Conservation (phyloP, 1,140 invertebrate genomes). For the Antheraea pernyi region DNA sequence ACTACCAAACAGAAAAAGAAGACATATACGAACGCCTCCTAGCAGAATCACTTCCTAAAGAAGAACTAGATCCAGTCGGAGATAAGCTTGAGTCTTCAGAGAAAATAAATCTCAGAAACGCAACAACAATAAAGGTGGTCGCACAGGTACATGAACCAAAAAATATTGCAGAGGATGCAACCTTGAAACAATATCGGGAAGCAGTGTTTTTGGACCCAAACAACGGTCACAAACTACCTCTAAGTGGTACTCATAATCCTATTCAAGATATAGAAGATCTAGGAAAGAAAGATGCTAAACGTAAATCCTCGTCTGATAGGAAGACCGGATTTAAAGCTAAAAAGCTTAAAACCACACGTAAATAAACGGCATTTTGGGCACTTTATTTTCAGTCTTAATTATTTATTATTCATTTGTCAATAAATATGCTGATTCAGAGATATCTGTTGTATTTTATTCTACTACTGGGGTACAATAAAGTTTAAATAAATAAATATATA, state of each 20-base stretch:
- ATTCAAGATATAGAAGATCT: constrained; percentile 26
- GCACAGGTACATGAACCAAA: constrained; percentile 15
- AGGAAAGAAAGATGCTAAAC: constrained; percentile 27
- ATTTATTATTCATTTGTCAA: too few relatives aligned
- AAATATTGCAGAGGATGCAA: constrained; percentile 24
- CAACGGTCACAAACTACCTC: constrained; percentile 22
- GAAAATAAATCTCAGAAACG: constrained; percentile 37
- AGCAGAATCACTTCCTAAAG: constrained; percentile 41
- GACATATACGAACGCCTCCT: constrained; percentile 40
- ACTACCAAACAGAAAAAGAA: constrained; percentile 31
- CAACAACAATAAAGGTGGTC: constrained; percentile 24
- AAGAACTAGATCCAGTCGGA: constrained; percentile 38
- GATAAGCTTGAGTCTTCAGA: constrained; percentile 46
- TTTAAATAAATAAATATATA: too few relatives aligned
- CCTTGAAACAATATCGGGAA: constrained; percentile 40
- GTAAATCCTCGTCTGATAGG: constrained; percentile 14
- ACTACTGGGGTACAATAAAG: too few relatives aligned
- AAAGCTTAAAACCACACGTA: constrained; percentile 20
- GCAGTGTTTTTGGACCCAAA: constrained; percentile 25
- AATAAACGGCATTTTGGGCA: too few relatives aligned
- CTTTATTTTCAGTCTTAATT: too few relatives aligned
- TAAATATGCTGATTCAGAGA: too few relatives aligned
- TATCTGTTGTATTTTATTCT: too few relatives aligned
- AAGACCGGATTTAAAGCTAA: constrained; percentile 38
- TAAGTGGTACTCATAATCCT: constrained; percentile 34